Percentiles rank a stretch among this genome's conserved stretches.
Evolutionary conservation across 2,113 vertebrate genomes (phyloP).

Genomic region (Actenoides hombroni): DNA sequence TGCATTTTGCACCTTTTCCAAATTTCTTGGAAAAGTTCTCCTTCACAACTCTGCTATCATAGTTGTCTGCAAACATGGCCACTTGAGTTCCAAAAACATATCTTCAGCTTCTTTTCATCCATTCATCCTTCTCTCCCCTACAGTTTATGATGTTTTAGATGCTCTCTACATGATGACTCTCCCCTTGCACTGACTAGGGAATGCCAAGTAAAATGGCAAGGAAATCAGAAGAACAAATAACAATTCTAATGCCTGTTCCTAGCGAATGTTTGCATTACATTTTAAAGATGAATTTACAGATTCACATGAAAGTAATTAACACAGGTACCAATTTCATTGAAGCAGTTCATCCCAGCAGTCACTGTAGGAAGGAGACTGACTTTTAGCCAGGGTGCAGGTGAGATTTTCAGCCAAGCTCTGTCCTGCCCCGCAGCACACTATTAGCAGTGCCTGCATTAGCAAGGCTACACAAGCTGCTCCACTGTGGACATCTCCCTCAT

Average conservation of each 20-base stretch:
- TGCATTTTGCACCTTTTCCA: neutral
- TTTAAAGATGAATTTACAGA: neutral
- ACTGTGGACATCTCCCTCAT: neutral
- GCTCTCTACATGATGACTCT: neutral
- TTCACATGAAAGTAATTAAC: neutral
- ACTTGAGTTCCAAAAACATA: neutral
- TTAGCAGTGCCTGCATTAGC: accelerated
- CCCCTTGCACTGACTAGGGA: neutral
- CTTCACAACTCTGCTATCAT: neutral
- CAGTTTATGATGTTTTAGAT: neutral
- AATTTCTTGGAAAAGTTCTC: neutral
- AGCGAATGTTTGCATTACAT: neutral
- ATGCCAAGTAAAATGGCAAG: neutral
- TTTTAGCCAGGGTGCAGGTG: neutral
- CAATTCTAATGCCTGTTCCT: neutral
- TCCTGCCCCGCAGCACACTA: accelerated
- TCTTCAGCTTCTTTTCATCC: neutral
- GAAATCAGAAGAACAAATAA: neutral
- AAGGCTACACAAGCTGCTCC: neutral
- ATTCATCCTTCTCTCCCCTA: neutral
- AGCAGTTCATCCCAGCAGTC: neutral
- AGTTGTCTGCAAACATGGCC: neutral
- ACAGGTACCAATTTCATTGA: neutral
- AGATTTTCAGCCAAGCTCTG: neutral
- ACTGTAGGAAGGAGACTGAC: neutral